These are phyloP conservation scores for Orussus abietinus DNA, from an alignment of 1,140 invertebrate species.

Conservation along the genomic window DNA sequence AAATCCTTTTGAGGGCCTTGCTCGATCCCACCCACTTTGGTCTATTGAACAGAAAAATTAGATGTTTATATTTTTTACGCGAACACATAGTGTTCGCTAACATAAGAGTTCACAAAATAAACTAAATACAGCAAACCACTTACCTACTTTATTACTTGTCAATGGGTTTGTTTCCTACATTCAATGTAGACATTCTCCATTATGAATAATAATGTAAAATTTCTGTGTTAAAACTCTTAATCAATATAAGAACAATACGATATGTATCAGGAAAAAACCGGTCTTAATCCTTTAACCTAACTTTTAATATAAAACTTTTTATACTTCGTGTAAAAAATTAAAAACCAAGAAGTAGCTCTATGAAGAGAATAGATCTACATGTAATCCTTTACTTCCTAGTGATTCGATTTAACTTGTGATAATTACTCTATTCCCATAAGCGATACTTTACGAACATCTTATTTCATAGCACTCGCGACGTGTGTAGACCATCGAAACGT, in stretches of 20 bases:
- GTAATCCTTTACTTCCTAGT: too few relatives aligned
- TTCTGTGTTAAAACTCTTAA: constrained; percentile 7
- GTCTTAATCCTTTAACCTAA: constrained; percentile 16
- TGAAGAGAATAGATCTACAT: too few relatives aligned
- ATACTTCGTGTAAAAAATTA: background rate
- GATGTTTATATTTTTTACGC: background rate
- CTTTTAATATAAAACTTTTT: constrained; percentile 6
- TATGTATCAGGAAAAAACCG: too few relatives aligned
- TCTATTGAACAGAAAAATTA: constrained; percentile 4
- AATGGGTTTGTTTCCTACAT: constrained; percentile 7
- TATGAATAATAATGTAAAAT: background rate
- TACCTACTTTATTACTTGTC: constrained; percentile 14
- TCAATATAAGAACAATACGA: too few relatives aligned
- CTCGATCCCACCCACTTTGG: too few relatives aligned
- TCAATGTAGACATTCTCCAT: background rate
- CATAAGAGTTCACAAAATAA: constrained; percentile 1
- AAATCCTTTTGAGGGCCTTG: too few relatives aligned
- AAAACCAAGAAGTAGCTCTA: too few relatives aligned
- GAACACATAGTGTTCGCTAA: background rate
- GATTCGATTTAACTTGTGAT: too few relatives aligned
- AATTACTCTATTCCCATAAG: too few relatives aligned
- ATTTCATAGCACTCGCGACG: too few relatives aligned
- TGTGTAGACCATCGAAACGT: too few relatives aligned
- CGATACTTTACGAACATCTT: too few relatives aligned
- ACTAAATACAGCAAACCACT: constrained; percentile 23